Evolutionary conservation across 2,113 vertebrate genomes (phyloP), one percentile per base, ranked within the genome.

Genomic region (Phasianus colchicus): DNA sequence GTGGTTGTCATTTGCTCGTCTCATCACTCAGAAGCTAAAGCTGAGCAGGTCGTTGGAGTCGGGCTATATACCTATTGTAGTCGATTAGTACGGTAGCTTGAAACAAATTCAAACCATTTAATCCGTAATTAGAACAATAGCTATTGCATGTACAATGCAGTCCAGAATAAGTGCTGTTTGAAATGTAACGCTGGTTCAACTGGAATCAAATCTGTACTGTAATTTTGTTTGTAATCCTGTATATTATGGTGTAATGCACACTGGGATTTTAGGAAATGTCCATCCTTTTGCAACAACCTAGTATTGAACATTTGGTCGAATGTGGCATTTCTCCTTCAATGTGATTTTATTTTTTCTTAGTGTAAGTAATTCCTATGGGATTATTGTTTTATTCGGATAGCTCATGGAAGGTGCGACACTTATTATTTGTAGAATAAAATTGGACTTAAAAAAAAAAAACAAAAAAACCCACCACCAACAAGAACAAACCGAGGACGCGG

Each of bases 91-190:
- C 95, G 94, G 97, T 98, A 98, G 98, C 93, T 97, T 98, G 97
- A 98, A 96, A 97, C 96, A 97, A 97, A 97, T 95, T 96, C 95
- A 98, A 96, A 97, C 96, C 96, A 97, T 97, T 97, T 97, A 96
- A 97, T 97, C 97, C 96, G 96, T 98, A 95, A 97, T 97, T 98
- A 98, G 98, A 98, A 98, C 98, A 97, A 97, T 98, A 98, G 98
- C 96, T 98, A 96, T 98, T 98, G 98, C 98, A 98, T 98, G 98
- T 98, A 98, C 97, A 97, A 98, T 98, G 98, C 98, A 98, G 97
- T 98, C 94, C 98, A 96, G 97, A 98, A 97, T 97, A 98, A 98
- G 98, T 98, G 98, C 98, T 98, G 97, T 98, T 97, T 98, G 96
- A 98, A 96, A 97, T 98, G 98, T 98, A 97, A 98, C 65, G 92